Percentiles rank a stretch among this genome's conserved stretches.
These are phyloP conservation scores for Leuciscus idus DNA, from an alignment of 2,113 vertebrate genomes.

Conservation along the genomic window DNA sequence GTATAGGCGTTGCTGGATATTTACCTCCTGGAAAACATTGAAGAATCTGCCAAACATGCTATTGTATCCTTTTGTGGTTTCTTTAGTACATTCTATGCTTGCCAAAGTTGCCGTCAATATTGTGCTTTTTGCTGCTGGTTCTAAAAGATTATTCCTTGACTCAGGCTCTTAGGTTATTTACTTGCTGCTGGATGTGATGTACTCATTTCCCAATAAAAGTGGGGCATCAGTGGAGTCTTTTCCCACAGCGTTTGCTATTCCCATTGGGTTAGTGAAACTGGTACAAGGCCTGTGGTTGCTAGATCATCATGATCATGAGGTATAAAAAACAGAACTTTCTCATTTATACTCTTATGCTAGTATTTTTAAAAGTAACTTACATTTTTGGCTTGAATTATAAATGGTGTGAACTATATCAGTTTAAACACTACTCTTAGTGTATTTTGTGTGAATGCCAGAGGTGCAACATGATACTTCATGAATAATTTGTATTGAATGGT, in stretches of 20 bases:
- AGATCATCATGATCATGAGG: slow-evolving; percentile 92
- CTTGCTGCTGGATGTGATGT: slow-evolving; percentile 92
- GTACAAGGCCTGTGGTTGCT: slow-evolving; percentile 93
- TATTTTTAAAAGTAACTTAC: background rate
- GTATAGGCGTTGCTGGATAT: slow-evolving; percentile 90
- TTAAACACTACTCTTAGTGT: background rate
- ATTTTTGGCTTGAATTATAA: background rate
- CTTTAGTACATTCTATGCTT: background rate
- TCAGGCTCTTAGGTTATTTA: slow-evolving; percentile 85
- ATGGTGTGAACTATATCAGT: background rate
- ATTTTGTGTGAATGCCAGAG: background rate
- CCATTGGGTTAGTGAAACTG: slow-evolving; percentile 88
- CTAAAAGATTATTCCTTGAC: slow-evolving; percentile 79
- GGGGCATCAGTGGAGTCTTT: slow-evolving; percentile 86
- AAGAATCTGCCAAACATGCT: slow-evolving; percentile 88
- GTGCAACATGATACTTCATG: background rate
- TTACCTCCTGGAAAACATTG: slow-evolving; percentile 86
- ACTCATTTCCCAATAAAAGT: slow-evolving; percentile 84
- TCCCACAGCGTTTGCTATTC: slow-evolving; percentile 87
- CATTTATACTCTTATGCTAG: background rate
- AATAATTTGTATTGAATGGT: background rate
- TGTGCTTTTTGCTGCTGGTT: slow-evolving; percentile 13
- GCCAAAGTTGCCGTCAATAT: background rate
- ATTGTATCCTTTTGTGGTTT: slow-evolving; percentile 86
- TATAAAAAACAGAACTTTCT: slow-evolving; percentile 55